Percentiles rank a stretch among this genome's conserved stretches.
phyloP scores from a whole-genome alignment of 2,888 invertebrate species.

The Salticus scenicus region DNA sequence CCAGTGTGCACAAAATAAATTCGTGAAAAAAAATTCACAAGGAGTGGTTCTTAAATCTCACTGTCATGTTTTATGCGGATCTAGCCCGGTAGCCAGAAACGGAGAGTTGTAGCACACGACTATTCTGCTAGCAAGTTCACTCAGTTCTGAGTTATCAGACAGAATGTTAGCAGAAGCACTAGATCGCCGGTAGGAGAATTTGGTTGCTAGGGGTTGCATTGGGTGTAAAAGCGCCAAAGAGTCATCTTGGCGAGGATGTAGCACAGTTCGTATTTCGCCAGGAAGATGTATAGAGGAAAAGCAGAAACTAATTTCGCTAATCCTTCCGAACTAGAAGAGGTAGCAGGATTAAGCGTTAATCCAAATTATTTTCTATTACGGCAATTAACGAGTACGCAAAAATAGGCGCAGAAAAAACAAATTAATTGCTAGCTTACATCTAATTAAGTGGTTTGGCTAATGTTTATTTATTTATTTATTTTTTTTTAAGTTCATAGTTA shows the following conservation, averaged over 20 bases:
- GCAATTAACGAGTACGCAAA: background rate
- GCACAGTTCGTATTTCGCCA: background rate
- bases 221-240: background rate
- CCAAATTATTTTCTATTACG: background rate
- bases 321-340: background rate
- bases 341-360: background rate
- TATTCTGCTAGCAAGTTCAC: background rate
- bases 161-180: background rate
- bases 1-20: background rate
- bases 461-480: background rate
- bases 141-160: background rate
- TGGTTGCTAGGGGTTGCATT: constrained; percentile 8
- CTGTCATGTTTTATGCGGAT: background rate
- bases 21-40: background rate
- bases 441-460: background rate
- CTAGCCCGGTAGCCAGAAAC: background rate
- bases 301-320: background rate
- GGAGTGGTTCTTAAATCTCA: background rate
- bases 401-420: background rate
- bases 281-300: background rate
- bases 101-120: background rate
- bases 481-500: background rate
- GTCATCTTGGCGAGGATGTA: background rate
- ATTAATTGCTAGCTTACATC: background rate
- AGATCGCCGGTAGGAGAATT: background rate